Evolutionary conservation across 2,797 vertebrate genomes (phyloP).

Genomic region (Remorina albescens): DNA sequence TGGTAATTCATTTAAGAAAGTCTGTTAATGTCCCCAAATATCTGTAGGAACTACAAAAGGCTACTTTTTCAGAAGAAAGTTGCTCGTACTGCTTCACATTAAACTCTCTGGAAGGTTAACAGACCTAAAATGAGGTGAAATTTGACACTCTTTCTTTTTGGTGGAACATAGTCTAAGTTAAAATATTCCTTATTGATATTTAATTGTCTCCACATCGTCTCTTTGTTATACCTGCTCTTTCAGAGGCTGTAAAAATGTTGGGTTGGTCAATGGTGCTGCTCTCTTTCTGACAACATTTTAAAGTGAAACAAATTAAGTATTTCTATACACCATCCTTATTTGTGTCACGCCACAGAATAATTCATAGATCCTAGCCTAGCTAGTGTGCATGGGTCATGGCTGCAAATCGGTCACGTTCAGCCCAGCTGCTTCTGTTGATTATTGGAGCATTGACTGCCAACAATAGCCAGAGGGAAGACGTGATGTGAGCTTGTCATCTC

Average conservation of each 20-base stretch:
- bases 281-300: not conserved
- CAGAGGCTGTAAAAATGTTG: not conserved
- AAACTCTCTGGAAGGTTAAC: not conserved
- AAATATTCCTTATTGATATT: not conserved
- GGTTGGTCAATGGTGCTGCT: not conserved
- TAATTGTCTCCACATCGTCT: not conserved
- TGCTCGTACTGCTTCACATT: not conserved
- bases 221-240: not conserved
- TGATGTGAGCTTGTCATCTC: slow-evolving; percentile 46
- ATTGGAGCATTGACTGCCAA: slow-evolving; percentile 46
- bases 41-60: too few species aligned
- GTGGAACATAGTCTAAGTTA: not conserved
- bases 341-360: not conserved
- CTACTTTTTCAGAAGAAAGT: not conserved
- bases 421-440: slow-evolving; percentile 28
- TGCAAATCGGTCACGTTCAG: slow-evolving; percentile 11
- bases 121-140: not conserved
- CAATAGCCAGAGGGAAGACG: slow-evolving; percentile 32
- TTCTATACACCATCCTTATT: not conserved
- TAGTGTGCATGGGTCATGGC: slow-evolving; percentile 1
- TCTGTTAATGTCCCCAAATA: too few species aligned
- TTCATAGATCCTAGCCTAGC: too few species aligned
- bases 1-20: too few species aligned
- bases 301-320: too few species aligned
- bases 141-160: not conserved